Evolutionary conservation across 2,113 vertebrate species (phyloP).

Genomic region (Oreochromis spilurus): DNA sequence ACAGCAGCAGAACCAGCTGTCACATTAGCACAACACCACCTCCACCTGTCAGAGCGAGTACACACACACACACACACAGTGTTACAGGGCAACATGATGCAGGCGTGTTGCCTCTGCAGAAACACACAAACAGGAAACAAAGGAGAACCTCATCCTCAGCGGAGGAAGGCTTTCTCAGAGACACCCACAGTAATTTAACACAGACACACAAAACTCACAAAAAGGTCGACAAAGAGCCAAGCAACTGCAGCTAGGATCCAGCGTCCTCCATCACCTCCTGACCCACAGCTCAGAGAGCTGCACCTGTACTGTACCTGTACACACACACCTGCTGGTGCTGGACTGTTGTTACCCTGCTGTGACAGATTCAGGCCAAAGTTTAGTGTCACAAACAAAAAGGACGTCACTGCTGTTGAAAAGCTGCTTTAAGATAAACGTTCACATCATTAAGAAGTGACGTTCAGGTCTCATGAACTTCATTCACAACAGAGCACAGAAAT

Average conservation of each 20-base stretch:
- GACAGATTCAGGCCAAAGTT: background rate
- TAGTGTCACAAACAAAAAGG: background rate
- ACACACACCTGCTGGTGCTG: background rate
- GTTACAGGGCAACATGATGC: background rate
- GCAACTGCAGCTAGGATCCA: background rate
- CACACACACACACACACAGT: background rate
- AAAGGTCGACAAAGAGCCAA: background rate
- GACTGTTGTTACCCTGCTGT: accelerated
- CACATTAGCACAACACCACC: constrained; percentile 11
- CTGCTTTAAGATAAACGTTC: background rate
- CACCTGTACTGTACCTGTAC: background rate
- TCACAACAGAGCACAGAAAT: background rate
- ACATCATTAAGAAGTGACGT: background rate
- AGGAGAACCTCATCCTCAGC: background rate
- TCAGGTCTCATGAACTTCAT: background rate
- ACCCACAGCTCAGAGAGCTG: background rate
- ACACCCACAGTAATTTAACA: background rate
- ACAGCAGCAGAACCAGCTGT: background rate
- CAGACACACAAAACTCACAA: background rate
- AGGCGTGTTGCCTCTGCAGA: background rate
- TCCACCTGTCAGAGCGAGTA: background rate
- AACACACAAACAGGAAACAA: background rate
- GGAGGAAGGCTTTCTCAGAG: background rate
- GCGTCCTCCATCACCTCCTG: background rate
- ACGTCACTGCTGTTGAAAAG: background rate